Conservation (phyloP, 2,113 vertebrate species). For the Erythrolamprus reginae region DNA sequence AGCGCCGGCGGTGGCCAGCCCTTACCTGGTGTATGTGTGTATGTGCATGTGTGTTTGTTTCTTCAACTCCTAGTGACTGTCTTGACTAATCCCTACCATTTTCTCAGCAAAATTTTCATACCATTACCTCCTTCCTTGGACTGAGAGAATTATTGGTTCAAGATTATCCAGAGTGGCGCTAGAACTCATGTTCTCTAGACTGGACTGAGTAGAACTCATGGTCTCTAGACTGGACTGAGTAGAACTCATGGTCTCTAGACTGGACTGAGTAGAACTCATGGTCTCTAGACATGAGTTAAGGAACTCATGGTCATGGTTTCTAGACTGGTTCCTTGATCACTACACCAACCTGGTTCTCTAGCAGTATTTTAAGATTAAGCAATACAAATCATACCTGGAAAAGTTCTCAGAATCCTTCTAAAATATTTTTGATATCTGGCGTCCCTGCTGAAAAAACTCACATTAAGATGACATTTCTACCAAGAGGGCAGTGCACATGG, state of each 20-base stretch:
- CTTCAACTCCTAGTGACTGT: background rate
- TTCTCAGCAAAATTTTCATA: background rate
- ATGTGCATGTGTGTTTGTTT: background rate
- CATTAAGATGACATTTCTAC: constrained; percentile 9
- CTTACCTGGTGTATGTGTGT: no score
- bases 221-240: no score
- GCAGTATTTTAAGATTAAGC: background rate
- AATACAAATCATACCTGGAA: background rate
- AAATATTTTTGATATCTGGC: background rate
- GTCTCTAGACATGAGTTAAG: no score
- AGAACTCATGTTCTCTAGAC: no score
- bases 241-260: background rate
- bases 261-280: background rate
- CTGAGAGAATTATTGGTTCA: background rate
- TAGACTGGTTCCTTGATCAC: background rate
- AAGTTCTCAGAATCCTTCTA: no score
- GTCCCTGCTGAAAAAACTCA: background rate
- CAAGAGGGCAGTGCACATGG: constrained; percentile 34
- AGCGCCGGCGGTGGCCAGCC: no score
- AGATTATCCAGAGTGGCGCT: background rate
- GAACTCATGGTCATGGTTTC: no score
- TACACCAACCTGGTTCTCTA: background rate
- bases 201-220: no score
- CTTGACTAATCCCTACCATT: background rate
- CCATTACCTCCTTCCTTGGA: background rate